Conservation (phyloP, 2,797 vertebrate genomes). For the Karalla daura region DNA sequence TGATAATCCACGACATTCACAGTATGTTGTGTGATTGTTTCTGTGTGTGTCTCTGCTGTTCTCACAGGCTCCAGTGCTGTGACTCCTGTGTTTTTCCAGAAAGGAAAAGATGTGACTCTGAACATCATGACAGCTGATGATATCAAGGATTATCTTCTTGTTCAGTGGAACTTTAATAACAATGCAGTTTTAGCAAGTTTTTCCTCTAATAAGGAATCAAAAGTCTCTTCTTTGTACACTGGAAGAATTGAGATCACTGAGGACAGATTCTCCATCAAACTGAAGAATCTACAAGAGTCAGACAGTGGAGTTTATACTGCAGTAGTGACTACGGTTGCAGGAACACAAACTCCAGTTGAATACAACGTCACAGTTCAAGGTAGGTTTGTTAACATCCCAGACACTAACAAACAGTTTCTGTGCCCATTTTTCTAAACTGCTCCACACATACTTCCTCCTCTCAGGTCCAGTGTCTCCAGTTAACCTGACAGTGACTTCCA, state of each 20-base stretch:
- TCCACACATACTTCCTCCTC: neutral
- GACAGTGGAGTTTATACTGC: conserved; percentile 45
- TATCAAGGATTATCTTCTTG: fast-evolving
- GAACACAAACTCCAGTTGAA: fast-evolving
- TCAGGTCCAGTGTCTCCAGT: conserved; percentile 29
- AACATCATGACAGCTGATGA: neutral
- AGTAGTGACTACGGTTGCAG: too few species aligned
- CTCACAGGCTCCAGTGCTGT: conserved; percentile 11
- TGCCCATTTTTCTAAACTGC: neutral
- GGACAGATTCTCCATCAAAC: conserved; percentile 19
- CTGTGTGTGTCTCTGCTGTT: neutral
- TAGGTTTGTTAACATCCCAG: conserved; percentile 19
- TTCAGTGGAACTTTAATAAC: neutral
- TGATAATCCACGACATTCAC: too few species aligned
- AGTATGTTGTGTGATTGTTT: neutral
- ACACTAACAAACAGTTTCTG: neutral
- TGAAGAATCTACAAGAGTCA: conserved; percentile 27
- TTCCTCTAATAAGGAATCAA: fast-evolving
- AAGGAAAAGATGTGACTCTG: conserved; percentile 28
- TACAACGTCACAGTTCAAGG: conserved; percentile 49
- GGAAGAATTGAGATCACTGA: neutral
- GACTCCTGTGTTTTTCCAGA: conserved; percentile 6
- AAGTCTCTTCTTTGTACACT: fast-evolving
- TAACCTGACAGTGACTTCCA: neutral
- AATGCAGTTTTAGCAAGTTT: neutral